These are phyloP conservation scores for Argyrosomus regius DNA, from an alignment of 2,797 vertebrate species.

Conservation along the genomic window DNA sequence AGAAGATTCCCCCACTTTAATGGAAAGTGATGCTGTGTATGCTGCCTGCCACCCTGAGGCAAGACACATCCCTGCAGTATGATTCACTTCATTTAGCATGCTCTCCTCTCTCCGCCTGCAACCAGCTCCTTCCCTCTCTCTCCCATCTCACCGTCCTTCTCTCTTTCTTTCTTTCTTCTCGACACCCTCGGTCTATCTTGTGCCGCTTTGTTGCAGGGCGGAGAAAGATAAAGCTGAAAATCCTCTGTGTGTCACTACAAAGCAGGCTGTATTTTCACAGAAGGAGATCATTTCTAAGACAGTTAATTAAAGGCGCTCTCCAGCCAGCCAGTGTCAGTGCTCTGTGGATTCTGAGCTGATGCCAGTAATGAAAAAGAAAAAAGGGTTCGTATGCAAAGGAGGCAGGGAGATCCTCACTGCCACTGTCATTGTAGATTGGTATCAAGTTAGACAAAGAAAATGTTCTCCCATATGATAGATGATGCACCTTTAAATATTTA, in stretches of 20 bases:
- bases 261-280: constrained; percentile 24
- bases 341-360: constrained; percentile 6
- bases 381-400: neutral
- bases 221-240: constrained; percentile 3
- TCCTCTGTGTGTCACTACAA: constrained; percentile 15
- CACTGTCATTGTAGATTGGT: neutral
- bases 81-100: neutral
- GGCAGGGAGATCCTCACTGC: constrained; percentile 6
- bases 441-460: neutral
- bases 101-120: constrained; percentile 2
- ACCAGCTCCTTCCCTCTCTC: neutral
- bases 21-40: constrained; percentile 20
- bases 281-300: constrained; percentile 46
- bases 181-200: constrained; percentile 1
- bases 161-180: constrained; percentile 5
- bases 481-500: neutral
- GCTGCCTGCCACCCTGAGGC: constrained; percentile 38
- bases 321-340: neutral
- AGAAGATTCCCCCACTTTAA: constrained; percentile 6
- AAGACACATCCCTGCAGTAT: constrained; percentile 12
- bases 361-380: neutral
- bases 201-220: neutral
- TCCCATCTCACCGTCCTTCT: constrained; percentile 2
- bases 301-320: constrained; percentile 35
- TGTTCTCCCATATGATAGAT: neutral